Conservation (phyloP, 2,888 invertebrate species). For the Luperina nickerlii region DNA sequence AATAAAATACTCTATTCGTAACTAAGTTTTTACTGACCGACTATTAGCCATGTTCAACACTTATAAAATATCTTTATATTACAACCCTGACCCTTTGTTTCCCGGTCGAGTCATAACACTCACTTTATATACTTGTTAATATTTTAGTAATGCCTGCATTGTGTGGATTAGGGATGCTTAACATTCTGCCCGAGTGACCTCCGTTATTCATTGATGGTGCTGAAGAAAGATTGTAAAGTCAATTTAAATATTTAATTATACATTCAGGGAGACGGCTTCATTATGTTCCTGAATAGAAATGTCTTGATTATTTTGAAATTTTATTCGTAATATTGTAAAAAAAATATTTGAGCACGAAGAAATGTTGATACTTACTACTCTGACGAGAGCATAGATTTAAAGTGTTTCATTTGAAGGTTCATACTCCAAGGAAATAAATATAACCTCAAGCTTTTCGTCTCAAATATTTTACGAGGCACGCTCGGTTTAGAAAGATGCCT, state of each 20-base stretch:
- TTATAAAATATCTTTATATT: constrained; percentile 71
- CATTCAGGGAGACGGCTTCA: constrained; percentile 24
- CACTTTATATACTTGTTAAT: constrained; percentile 61
- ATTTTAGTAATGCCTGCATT: constrained; percentile 60
- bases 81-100: constrained; percentile 61
- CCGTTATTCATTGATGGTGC: constrained; percentile 28
- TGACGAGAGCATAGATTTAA: neutral
- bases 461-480: constrained; percentile 25
- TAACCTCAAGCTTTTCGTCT: constrained; percentile 10
- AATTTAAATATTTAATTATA: constrained; percentile 42
- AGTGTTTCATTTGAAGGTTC: neutral
- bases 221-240: constrained; percentile 25
- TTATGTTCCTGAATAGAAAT: constrained; percentile 37
- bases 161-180: constrained; percentile 47
- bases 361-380: neutral
- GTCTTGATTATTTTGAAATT: constrained; percentile 21
- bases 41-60: constrained; percentile 70
- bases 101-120: constrained; percentile 41
- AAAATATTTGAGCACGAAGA: neutral
- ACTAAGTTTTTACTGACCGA: constrained; percentile 37
- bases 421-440: constrained; percentile 1
- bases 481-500: constrained; percentile 29
- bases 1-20: constrained; percentile 42
- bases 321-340: constrained; percentile 22
- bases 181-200: constrained; percentile 36